Base-by-base conservation (phyloP, 2,797 vertebrate genomes). In the Adrianichthys oophorus region DNA sequence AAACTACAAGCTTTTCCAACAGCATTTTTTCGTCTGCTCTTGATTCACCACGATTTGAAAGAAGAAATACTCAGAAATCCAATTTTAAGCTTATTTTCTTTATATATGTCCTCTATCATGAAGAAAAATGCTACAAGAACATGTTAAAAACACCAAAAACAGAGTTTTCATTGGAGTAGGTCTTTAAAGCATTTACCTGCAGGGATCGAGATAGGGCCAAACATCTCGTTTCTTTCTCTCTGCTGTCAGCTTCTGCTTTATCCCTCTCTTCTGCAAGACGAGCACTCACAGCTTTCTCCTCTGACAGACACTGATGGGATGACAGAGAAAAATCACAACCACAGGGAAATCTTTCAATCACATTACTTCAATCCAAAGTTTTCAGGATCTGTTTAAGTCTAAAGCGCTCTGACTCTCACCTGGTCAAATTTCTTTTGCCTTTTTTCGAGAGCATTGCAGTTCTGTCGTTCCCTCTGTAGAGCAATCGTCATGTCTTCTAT, bases 341-440 rank as follows among this genome's bases (percentile, higher is more conserved):
- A 4, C 3, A 15, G 6, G 6, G 26, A 18, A 15, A 41, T 4
- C 24, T 46, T 44, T 57, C 16, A 41, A 14, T 4, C 23, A 47
- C 5, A 42, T 42, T 4, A 23, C 1, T n/a, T 17, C 2, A 13
- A 24, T 17, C 15, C 7, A 2, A 52, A 15, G 15, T 26, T 43
- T 60, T 17, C 14, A 18, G 5, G 8, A 7, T 15, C 17, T 50
- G 13, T 7, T 5, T 5, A 16, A 3, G 10, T 47, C 26, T 15
- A 56, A 18, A 29, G 8, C 0, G 2, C 14, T 8, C 7, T 21
- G 15, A 23, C n/a, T 42, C 70, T 46, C 16, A 96, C 95, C 94
- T 97, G 95, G 83, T 97, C 95, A 4, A 96, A 97, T 74, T 96
- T 97, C 84, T 95, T 95, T 86, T 97, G 95, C 75, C 94, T 94